Percentiles rank a stretch among this genome's conserved stretches.
Evolutionary conservation across 2,797 vertebrate species (phyloP).

Genomic region (Erethizon dorsatum): DNA sequence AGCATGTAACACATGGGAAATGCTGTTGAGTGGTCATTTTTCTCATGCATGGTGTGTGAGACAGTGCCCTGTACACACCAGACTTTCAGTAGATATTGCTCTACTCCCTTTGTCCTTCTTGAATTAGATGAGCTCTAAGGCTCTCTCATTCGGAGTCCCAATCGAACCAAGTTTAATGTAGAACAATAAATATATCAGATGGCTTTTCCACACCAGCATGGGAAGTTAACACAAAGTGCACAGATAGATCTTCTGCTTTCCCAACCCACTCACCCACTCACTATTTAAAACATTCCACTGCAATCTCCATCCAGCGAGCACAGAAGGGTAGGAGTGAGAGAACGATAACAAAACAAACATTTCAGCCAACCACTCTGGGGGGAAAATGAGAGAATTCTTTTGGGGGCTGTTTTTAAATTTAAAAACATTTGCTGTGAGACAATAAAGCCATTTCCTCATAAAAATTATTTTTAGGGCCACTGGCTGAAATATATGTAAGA

Average conservation of each 20-base stretch:
- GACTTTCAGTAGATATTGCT: neutral
- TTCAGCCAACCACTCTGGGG: neutral
- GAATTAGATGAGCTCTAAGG: neutral
- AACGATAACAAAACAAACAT: constrained; percentile 46
- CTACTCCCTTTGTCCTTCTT: neutral
- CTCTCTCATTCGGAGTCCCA: neutral
- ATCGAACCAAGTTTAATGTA: neutral
- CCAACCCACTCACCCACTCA: neutral
- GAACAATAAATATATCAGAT: neutral
- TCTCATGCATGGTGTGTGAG: neutral
- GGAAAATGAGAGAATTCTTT: constrained; percentile 52
- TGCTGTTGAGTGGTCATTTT: neutral
- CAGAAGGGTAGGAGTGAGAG: neutral
- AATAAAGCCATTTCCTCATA: constrained; percentile 55
- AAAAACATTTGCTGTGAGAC: constrained; percentile 60
- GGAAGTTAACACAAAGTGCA: neutral
- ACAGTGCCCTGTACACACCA: neutral
- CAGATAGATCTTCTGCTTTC: neutral
- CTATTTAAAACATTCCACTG: neutral
- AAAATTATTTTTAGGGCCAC: constrained; percentile 54
- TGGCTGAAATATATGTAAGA: constrained; percentile 43
- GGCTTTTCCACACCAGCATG: neutral
- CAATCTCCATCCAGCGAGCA: neutral
- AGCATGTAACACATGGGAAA: neutral
- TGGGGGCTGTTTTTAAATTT: constrained; percentile 63